These are phyloP conservation scores for Thysanoteuthis rhombus DNA, from an alignment of 2,888 invertebrate genomes.

Conservation along the genomic window DNA sequence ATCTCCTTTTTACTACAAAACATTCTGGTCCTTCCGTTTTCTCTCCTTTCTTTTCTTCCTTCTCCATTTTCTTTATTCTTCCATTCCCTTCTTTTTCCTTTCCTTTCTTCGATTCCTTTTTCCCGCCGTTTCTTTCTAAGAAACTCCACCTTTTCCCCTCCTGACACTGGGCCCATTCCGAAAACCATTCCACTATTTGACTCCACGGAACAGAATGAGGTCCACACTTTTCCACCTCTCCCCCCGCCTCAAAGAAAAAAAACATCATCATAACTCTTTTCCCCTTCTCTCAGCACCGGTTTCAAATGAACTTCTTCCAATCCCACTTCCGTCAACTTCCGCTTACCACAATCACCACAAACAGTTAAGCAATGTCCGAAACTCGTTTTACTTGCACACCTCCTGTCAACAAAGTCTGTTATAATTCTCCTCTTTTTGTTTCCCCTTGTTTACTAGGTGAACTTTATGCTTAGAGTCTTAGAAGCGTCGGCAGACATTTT, in stretches of 20 bases:
- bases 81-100: neutral
- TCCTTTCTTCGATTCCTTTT: neutral
- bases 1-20: too few species aligned
- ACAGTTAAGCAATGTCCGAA: neutral
- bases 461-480: too few species aligned
- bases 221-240: neutral
- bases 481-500: neutral
- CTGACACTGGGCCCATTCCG: neutral
- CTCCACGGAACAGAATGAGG: neutral
- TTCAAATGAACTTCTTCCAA: neutral
- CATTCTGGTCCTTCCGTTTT: neutral
- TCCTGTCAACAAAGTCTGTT: neutral
- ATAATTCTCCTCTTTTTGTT: neutral
- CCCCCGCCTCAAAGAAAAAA: too few species aligned
- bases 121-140: neutral
- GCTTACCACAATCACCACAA: neutral
- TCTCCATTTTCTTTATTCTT: neutral
- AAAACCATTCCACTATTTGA: neutral
- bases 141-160: too few species aligned
- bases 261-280: neutral
- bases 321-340: neutral
- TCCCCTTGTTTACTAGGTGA: neutral
- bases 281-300: neutral
- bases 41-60: neutral
- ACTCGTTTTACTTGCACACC: neutral